Conservation (phyloP, 2,888 invertebrate genomes). For the Microctonus hyperodae region DNA sequence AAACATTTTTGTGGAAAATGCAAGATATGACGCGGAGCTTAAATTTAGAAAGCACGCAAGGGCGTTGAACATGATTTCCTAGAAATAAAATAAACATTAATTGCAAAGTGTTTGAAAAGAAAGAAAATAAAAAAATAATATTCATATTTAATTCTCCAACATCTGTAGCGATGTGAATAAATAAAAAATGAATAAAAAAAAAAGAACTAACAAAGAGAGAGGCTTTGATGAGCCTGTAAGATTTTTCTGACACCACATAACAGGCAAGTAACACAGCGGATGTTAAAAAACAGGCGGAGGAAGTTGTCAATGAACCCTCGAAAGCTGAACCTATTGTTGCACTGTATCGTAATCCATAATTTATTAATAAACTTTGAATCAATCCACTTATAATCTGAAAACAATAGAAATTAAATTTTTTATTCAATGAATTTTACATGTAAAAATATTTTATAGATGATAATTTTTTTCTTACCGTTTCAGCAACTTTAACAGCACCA, state of each 20-base stretch:
- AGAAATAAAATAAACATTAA: constrained; percentile 55
- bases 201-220: constrained; percentile 81
- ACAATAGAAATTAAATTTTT: constrained; percentile 21
- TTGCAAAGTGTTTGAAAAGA: too few species aligned
- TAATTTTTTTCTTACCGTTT: constrained; percentile 77
- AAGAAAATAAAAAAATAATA: too few species aligned
- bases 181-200: background rate
- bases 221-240: constrained; percentile 77
- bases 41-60: constrained; percentile 81
- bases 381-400: constrained; percentile 78
- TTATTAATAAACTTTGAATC: constrained; percentile 81
- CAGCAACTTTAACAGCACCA: constrained; percentile 77
- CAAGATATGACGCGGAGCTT: constrained; percentile 81
- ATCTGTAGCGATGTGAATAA: background rate
- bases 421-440: background rate
- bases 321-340: constrained; percentile 79
- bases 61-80: constrained; percentile 84
- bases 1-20: constrained; percentile 79
- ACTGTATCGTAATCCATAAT: constrained; percentile 79
- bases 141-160: too few species aligned
- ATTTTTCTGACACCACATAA: constrained; percentile 80
- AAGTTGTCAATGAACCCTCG: constrained; percentile 81
- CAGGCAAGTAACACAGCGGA: constrained; percentile 77
- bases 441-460: too few species aligned
- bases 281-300: constrained; percentile 81